Percentiles rank a stretch among this genome's conserved stretches.
Evolutionary conservation across 2,113 vertebrate genomes (phyloP).

Genomic region (Corythornis vintsioides): DNA sequence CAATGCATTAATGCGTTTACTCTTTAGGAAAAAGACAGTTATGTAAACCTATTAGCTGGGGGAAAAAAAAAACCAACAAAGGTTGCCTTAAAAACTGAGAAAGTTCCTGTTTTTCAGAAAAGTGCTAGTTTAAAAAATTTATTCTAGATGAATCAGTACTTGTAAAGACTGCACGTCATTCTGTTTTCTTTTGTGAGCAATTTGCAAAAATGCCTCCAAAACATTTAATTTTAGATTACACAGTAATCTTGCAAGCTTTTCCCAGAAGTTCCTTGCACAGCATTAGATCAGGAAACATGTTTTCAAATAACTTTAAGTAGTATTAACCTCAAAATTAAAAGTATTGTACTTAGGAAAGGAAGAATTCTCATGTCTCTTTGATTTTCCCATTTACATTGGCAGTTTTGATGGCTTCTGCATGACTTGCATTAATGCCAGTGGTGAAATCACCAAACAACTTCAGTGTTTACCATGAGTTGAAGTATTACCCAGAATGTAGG

Average conservation of each 20-base stretch:
- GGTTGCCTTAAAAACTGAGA: not conserved
- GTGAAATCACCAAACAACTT: not conserved
- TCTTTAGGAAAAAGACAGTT: not conserved
- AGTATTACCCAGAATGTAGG: not conserved
- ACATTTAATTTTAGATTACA: not conserved
- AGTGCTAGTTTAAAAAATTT: not conserved
- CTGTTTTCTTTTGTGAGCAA: not conserved
- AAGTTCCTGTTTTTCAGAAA: not conserved
- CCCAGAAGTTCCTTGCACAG: not conserved
- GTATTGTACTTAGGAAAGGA: not conserved
- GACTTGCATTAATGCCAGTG: not conserved
- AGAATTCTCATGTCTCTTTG: not conserved
- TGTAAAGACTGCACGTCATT: not conserved
- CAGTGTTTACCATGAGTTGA: not conserved
- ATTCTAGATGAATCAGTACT: not conserved
- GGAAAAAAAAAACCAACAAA: not conserved
- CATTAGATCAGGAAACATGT: not conserved
- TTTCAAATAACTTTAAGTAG: not conserved
- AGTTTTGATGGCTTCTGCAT: not conserved
- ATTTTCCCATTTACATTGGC: not conserved
- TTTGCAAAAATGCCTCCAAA: not conserved
- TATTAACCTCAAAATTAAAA: not conserved
- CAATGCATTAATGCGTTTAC: not conserved
- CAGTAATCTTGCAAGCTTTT: not conserved
- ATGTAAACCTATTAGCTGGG: not conserved